phyloP scores from a whole-genome alignment of 37 sponge, comb jelly and placozoan genomes.

The Bolinopsis microptera region DNA sequence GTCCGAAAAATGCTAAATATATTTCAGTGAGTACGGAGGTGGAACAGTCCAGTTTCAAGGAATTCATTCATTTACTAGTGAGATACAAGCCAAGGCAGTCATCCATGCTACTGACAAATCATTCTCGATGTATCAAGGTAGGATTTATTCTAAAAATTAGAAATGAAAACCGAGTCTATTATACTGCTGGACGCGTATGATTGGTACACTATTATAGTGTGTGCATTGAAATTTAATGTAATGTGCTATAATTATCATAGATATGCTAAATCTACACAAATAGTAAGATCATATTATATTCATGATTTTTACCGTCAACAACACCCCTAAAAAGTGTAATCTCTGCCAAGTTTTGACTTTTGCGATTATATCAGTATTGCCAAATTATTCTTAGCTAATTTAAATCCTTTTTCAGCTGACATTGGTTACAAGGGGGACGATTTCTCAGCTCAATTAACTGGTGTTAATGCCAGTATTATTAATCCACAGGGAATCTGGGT shows the following conservation, averaged over 20 bases:
- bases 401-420: not conserved
- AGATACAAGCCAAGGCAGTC: slow-evolving; percentile 55
- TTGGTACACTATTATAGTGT: too few relatives aligned
- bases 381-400: not conserved
- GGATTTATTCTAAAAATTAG: not conserved
- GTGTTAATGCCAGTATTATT: slow-evolving; percentile 64
- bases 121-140: slow-evolving; percentile 56
- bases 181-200: too few relatives aligned
- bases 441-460: slow-evolving; percentile 27
- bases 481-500: slow-evolving; percentile 64
- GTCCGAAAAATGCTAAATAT: not conserved
- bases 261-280: too few relatives aligned
- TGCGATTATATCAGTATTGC: too few relatives aligned
- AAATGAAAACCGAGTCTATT: too few relatives aligned
- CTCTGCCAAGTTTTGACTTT: too few relatives aligned
- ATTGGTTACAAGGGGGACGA: slow-evolving; percentile 45
- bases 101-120: slow-evolving; percentile 56
- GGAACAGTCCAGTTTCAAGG: slow-evolving; percentile 60
- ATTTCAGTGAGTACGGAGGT: slow-evolving; percentile 53
- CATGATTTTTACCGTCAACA: too few relatives aligned
- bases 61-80: slow-evolving; percentile 28
- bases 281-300: too few relatives aligned
- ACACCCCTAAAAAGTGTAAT: too few relatives aligned
- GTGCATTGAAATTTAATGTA: too few relatives aligned
- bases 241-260: too few relatives aligned